These are phyloP conservation scores for Pipa parva DNA, from an alignment of 2,113 vertebrate genomes.

Conservation along the genomic window DNA sequence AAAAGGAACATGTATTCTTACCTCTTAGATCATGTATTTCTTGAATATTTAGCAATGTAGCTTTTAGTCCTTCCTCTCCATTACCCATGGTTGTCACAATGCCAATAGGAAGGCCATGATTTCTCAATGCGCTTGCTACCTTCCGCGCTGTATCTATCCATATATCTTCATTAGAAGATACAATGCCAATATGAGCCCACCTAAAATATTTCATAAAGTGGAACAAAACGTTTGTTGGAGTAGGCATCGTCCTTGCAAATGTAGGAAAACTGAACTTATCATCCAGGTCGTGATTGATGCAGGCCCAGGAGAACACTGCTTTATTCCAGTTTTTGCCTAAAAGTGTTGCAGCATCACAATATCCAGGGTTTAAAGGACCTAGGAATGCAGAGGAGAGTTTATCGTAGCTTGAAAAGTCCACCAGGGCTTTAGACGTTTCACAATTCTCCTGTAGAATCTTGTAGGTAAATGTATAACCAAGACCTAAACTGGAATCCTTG, in stretches of 20 bases:
- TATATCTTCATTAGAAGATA: slow-evolving; percentile 78
- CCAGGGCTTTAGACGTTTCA: slow-evolving; percentile 72
- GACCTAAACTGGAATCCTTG: slow-evolving; percentile 63
- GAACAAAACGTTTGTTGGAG: slow-evolving; percentile 68
- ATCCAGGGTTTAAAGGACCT: slow-evolving; percentile 80
- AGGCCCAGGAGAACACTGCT: slow-evolving; percentile 80
- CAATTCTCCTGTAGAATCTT: slow-evolving; percentile 78
- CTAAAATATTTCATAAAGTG: slow-evolving; percentile 77
- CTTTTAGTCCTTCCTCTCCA: slow-evolving; percentile 65
- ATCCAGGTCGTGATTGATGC: slow-evolving; percentile 75
- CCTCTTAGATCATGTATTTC: slow-evolving; percentile 68
- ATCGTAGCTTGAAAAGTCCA: slow-evolving; percentile 66
- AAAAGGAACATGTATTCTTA: slow-evolving; percentile 56
- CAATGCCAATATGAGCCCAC: slow-evolving; percentile 79
- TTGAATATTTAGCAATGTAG: slow-evolving; percentile 64
- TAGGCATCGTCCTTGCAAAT: slow-evolving; percentile 70
- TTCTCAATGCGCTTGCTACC: slow-evolving; percentile 68
- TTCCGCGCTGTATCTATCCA: slow-evolving; percentile 75
- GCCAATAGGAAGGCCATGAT: slow-evolving; percentile 66
- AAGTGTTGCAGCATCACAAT: slow-evolving; percentile 73
- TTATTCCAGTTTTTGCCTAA: slow-evolving; percentile 80
- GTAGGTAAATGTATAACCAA: slow-evolving; percentile 69
- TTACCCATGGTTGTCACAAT: slow-evolving; percentile 63
- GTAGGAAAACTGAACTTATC: slow-evolving; percentile 58
- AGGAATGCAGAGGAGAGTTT: slow-evolving; percentile 70